phyloP scores from a whole-genome alignment of 2,797 vertebrate genomes.

The Sarcoramphus papa region DNA sequence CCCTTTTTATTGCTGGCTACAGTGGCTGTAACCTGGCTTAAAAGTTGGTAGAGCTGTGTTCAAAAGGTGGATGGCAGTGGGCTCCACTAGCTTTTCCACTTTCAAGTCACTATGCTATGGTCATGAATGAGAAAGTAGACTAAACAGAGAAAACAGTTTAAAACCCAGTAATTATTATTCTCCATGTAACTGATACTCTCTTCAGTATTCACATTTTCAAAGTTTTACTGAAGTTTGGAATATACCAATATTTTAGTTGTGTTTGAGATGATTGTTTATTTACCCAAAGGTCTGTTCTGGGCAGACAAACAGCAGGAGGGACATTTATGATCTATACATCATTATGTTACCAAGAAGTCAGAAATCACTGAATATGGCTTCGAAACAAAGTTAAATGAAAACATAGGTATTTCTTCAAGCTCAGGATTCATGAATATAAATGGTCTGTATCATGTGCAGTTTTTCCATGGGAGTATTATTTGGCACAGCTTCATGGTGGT shows the following conservation, averaged over 20 bases:
- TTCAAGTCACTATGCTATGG: neutral
- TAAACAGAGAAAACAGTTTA: neutral
- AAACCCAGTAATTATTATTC: neutral
- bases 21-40: neutral
- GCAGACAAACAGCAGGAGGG: neutral
- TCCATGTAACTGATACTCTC: neutral
- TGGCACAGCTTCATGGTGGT: neutral
- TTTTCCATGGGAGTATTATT: constrained; percentile 25
- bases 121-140: neutral
- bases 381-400: constrained; percentile 1
- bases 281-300: neutral
- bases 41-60: neutral
- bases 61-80: neutral
- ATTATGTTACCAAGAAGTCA: neutral
- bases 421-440: constrained; percentile 34
- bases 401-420: neutral
- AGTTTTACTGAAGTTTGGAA: neutral
- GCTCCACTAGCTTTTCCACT: neutral
- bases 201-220: neutral
- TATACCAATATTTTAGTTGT: neutral
- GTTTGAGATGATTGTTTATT: neutral
- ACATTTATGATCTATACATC: neutral
- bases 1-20: neutral
- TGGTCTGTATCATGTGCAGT: neutral
- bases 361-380: neutral